Evolutionary conservation across 37 sponge, comb jelly and placozoan genomes (phyloP).

Genomic region (Amphimedon queenslandica): DNA sequence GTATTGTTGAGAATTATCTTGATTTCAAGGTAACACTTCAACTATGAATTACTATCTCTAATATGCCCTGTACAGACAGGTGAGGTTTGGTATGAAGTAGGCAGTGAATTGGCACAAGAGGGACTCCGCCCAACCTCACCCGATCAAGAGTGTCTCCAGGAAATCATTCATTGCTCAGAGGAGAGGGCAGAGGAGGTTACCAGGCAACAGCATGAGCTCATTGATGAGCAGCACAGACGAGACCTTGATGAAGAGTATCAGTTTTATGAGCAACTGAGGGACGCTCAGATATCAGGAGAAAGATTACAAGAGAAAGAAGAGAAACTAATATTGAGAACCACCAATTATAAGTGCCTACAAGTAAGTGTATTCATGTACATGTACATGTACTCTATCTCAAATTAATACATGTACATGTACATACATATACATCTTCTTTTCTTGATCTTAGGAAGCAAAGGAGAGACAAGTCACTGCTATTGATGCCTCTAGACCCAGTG

Average conservation of each 20-base stretch:
- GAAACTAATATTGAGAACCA: slow-evolving; percentile 32
- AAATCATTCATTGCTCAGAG: slow-evolving; percentile 74
- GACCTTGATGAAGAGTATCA: slow-evolving; percentile 67
- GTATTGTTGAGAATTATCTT: slow-evolving; percentile 80
- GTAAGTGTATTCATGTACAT: background rate
- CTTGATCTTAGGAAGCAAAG: slow-evolving; percentile 40
- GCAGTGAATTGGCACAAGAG: slow-evolving; percentile 81
- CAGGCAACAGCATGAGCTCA: slow-evolving; percentile 67
- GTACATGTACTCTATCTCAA: background rate
- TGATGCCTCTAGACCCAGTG: slow-evolving; percentile 56
- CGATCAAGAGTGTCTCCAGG: slow-evolving; percentile 86
- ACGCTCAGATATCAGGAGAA: background rate
- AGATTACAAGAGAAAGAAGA: background rate
- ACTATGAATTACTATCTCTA: background rate
- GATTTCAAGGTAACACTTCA: slow-evolving; percentile 75
- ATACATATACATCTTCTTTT: background rate
- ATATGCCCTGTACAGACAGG: slow-evolving; percentile 51
- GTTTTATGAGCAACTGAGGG: slow-evolving; percentile 55
- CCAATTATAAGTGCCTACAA: slow-evolving; percentile 56
- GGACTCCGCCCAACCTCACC: slow-evolving; percentile 81
- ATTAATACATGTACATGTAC: slow-evolving; percentile 4
- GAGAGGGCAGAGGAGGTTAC: slow-evolving; percentile 81
- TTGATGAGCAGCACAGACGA: slow-evolving; percentile 42
- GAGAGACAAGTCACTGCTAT: slow-evolving; percentile 21
- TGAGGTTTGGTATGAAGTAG: slow-evolving; percentile 86